These are phyloP conservation scores for Porites australiensis DNA, from an alignment of 64 coral and sea anemone genomes.

Conservation along the genomic window DNA sequence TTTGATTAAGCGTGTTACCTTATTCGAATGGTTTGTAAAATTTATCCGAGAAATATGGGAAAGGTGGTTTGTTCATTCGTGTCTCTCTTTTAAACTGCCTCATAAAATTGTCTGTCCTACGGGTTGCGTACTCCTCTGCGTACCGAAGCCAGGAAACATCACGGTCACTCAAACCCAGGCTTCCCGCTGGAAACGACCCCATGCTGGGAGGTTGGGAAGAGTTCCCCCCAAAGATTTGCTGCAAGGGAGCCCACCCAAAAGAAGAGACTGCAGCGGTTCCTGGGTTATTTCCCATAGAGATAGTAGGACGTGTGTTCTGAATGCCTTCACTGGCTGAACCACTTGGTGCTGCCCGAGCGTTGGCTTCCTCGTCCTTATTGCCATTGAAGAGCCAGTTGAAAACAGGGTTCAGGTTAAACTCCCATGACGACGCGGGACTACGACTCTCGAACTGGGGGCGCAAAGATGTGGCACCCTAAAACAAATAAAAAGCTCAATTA, in stretches of 20 bases:
- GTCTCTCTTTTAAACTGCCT: no score
- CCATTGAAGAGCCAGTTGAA: conserved; percentile 95
- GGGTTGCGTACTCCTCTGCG: conserved; percentile 8
- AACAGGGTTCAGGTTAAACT: conserved; percentile 85
- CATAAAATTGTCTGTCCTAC: no score
- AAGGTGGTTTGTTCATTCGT: no score
- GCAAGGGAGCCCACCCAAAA: conserved; percentile 79
- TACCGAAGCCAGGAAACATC: conserved; percentile 93
- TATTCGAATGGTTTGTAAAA: no score
- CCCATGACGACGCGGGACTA: conserved; percentile 85
- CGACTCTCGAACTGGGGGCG: conserved; percentile 87
- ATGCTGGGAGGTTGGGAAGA: conserved; percentile 79
- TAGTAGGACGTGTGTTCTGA: conserved; percentile 8
- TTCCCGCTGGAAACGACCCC: conserved; percentile 83
- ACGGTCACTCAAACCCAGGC: conserved; percentile 70
- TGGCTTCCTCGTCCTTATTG: conserved; percentile 91
- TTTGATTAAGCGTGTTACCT: no score
- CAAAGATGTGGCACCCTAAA: conserved; percentile 75
- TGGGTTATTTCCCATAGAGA: conserved; percentile 49
- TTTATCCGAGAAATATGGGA: no score
- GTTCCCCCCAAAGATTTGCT: conserved; percentile 57
- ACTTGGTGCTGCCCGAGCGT: conserved; percentile 68
- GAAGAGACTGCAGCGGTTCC: conserved; percentile 53
- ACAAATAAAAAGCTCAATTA: neutral
- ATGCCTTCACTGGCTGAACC: conserved; percentile 64